These are phyloP conservation scores for Hippocampus guttulatus DNA, from an alignment of 2,113 vertebrate species.

Conservation along the genomic window DNA sequence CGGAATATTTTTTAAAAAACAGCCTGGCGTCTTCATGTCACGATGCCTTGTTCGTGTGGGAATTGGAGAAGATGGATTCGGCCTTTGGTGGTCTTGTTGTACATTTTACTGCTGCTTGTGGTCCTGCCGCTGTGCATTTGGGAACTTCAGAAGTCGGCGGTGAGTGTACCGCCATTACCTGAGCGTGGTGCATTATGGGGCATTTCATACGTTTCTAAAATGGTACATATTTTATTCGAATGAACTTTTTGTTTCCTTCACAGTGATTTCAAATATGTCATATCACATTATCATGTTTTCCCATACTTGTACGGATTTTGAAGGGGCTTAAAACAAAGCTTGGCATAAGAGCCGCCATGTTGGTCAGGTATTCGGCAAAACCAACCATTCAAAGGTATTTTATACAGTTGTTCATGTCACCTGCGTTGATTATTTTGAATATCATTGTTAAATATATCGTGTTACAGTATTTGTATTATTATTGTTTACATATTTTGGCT, in stretches of 20 bases:
- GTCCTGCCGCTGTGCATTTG: slow-evolving; percentile 85
- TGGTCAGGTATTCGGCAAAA: no score
- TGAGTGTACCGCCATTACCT: slow-evolving; percentile 50
- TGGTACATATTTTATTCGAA: no score
- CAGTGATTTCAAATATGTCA: background rate
- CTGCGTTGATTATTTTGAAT: no score
- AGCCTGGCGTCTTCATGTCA: slow-evolving; percentile 36
- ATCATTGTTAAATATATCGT: no score
- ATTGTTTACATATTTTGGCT: no score
- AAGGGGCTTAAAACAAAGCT: no score
- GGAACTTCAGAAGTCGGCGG: slow-evolving; percentile 89
- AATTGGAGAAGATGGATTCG: slow-evolving; percentile 97
- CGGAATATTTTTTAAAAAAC: background rate
- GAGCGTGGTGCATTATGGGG: background rate
- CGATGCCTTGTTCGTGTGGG: slow-evolving; percentile 90
- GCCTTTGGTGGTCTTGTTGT: slow-evolving; percentile 84
- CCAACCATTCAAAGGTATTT: no score
- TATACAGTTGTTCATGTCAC: no score
- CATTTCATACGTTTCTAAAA: background rate
- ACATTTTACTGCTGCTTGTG: slow-evolving; percentile 81
- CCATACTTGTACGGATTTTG: background rate
- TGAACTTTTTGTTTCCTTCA: background rate
- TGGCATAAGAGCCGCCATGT: no score
- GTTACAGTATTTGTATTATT: no score
- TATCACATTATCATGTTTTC: background rate